These are phyloP conservation scores for Prosopocoilus inquinatus DNA, from an alignment of 2,888 invertebrate genomes.

Conservation along the genomic window DNA sequence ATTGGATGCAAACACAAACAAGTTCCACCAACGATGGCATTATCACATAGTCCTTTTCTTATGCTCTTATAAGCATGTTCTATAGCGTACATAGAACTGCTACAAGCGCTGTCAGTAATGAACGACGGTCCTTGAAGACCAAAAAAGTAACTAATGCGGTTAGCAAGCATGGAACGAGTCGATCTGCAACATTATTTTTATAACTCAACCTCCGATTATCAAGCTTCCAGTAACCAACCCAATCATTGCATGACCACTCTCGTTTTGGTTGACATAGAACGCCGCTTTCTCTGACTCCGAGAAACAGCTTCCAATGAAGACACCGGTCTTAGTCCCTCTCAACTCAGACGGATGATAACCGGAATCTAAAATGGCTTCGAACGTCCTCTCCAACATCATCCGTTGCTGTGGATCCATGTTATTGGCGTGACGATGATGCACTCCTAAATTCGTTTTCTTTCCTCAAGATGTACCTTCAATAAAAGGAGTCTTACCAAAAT, in stretches of 20 bases:
- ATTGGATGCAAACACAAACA: conserved; percentile 86
- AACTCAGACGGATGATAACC: conserved; percentile 68
- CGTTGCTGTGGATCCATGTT: conserved; percentile 59
- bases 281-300: conserved; percentile 73
- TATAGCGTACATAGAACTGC: conserved; percentile 86
- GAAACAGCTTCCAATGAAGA: conserved; percentile 75
- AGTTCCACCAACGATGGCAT: conserved; percentile 85
- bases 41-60: conserved; percentile 78
- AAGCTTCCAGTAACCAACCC: background rate
- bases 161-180: conserved; percentile 75
- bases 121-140: conserved; percentile 85
- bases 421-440: conserved; percentile 58
- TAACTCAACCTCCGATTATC: background rate
- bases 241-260: background rate
- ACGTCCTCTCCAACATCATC: conserved; percentile 59
- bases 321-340: conserved; percentile 72
- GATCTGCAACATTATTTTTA: background rate
- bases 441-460: conserved; percentile 26
- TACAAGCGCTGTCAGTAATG: conserved; percentile 88
- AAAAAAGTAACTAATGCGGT: conserved; percentile 82
- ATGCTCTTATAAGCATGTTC: conserved; percentile 79
- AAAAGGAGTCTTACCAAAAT: conserved; percentile 48
- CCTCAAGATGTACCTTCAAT: background rate
- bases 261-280: background rate
- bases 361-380: conserved; percentile 63